Evolutionary conservation across 2,888 invertebrate genomes (phyloP).

Genomic region (Calephelis perditalis): DNA sequence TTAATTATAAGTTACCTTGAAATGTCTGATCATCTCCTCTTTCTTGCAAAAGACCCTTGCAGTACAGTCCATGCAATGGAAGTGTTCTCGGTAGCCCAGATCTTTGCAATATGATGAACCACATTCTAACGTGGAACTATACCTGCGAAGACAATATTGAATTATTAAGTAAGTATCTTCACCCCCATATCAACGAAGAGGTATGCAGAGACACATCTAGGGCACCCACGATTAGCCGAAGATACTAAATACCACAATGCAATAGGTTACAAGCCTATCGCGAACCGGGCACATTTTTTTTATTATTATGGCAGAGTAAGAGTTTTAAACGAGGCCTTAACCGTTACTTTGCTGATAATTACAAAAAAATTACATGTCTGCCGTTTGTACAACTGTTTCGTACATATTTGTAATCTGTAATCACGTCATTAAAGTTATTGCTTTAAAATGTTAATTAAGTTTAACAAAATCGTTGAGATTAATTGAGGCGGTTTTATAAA

Average conservation of each 20-base stretch:
- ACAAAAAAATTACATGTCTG: too few relatives aligned
- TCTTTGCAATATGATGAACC: slow-evolving; percentile 92
- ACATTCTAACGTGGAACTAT: slow-evolving; percentile 88
- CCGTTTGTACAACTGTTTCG: too few relatives aligned
- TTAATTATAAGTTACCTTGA: slow-evolving; percentile 72
- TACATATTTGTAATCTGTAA: slow-evolving; percentile 4
- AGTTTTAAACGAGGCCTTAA: too few relatives aligned
- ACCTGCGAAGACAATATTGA: slow-evolving; percentile 52
- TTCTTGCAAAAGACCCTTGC: slow-evolving; percentile 96
- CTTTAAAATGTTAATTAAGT: slow-evolving; percentile 6
- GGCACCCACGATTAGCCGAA: too few relatives aligned
- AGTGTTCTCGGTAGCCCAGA: slow-evolving; percentile 94
- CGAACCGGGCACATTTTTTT: not conserved
- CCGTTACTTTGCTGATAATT: too few relatives aligned
- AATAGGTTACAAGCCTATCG: too few relatives aligned
- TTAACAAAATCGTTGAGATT: slow-evolving; percentile 6
- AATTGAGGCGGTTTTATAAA: not conserved
- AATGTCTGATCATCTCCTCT: slow-evolving; percentile 98
- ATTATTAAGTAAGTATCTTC: too few relatives aligned
- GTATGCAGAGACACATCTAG: too few relatives aligned
- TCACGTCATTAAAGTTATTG: slow-evolving; percentile 3
- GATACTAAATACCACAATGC: too few relatives aligned
- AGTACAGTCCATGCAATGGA: slow-evolving; percentile 88
- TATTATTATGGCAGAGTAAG: too few relatives aligned
- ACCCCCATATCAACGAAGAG: too few relatives aligned